Percentiles rank a stretch among this genome's conserved stretches.
phyloP scores from a whole-genome alignment of 1,140 invertebrate species.

The Helicoverpa armigera region DNA sequence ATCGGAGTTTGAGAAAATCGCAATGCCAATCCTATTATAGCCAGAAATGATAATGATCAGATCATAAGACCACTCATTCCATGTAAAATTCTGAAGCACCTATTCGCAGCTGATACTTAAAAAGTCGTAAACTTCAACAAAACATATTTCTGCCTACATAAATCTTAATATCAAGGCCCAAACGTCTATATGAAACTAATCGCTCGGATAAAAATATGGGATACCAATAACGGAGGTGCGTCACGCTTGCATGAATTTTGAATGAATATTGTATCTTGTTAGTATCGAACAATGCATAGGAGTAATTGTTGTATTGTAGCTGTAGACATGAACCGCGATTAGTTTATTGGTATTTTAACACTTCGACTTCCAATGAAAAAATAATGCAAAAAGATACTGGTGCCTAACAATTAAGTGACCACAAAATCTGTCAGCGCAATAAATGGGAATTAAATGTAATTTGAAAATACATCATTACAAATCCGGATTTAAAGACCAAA shows the following conservation, averaged over 20 bases:
- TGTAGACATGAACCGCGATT: constrained; percentile 13
- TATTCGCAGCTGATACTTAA: too few relatives aligned
- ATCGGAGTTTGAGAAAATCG: too few relatives aligned
- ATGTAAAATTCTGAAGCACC: too few relatives aligned
- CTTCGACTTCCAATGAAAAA: too few relatives aligned
- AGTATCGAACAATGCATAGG: constrained; percentile 18
- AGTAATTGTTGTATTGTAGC: constrained; percentile 8
- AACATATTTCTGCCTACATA: background rate
- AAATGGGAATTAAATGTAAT: background rate
- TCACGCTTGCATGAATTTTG: constrained; percentile 44
- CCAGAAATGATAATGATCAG: too few relatives aligned
- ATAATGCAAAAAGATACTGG: too few relatives aligned
- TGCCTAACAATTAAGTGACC: too few relatives aligned
- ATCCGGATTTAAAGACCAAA: background rate
- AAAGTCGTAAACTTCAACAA: background rate
- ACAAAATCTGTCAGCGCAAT: background rate
- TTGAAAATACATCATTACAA: background rate
- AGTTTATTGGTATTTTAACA: background rate
- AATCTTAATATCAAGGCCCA: background rate
- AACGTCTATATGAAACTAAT: constrained; percentile 32
- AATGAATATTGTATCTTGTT: constrained; percentile 25
- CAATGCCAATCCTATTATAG: too few relatives aligned
- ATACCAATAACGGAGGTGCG: constrained; percentile 15
- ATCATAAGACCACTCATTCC: too few relatives aligned
- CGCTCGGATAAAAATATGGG: constrained; percentile 30